Base-by-base conservation (phyloP, 2,888 invertebrate species). In the Ornithoptera priamus region DNA sequence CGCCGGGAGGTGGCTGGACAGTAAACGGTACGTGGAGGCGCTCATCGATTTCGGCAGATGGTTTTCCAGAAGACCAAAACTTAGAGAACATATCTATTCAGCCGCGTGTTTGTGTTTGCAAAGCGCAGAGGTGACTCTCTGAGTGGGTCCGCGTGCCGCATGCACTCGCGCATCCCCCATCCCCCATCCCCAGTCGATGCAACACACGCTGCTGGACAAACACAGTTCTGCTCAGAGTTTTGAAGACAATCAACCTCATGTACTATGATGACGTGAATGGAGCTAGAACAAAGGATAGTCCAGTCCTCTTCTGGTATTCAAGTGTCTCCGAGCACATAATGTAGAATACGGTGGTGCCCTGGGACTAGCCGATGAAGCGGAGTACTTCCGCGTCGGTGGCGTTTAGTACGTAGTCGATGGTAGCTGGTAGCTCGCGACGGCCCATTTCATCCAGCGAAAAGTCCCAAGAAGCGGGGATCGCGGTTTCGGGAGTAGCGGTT, bases 381-480 rank as follows among this genome's bases (percentile, higher is more conserved):
- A 83, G 39, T 58, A 80, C 73, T 4, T 72, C 65, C 56, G 75
- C 67, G 4, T 72, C 71, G 18, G 83, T 82, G 6, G 68, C 18
- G 0, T 73, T 30, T 20, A 84, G 70, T 3, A 82, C 73, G 62
- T 80, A 81, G 69, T 84, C 81, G 20, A 83, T 81, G 20, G 64
- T 66, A 15, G 77, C 78, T 3, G 82, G 82, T 12, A 80, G 63
- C 69, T 84, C 84, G 6, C 71, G 71, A 5, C 75, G 30, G 0
- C 79, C 79, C 58, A 68, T 68, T 58, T 68, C 68, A 22, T 68
- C 20, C 1, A 42, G 15, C 69, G 95, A 95, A 76, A 94, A 95
- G 56, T 93, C 79, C 95, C 95, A 95, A 22, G 78, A 91, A 95
- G 46, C 86, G 79, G 1, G 78, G 39, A 57, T 93, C 87, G 56